phyloP scores from a whole-genome alignment of 2,888 invertebrate species.

The Nemotelus nigrinus region DNA sequence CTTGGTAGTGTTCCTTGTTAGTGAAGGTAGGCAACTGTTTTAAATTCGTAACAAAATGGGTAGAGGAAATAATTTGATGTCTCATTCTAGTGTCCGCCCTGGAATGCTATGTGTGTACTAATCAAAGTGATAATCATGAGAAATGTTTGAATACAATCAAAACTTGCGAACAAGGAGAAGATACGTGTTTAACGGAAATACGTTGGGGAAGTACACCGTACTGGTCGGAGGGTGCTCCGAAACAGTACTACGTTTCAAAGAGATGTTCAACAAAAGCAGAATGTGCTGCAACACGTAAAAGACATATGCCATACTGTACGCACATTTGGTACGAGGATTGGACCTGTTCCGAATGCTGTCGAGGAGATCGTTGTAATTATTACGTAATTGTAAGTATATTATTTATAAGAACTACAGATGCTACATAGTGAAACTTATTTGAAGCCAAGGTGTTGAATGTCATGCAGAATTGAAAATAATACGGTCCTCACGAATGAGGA shows the following conservation, averaged over 20 bases:
- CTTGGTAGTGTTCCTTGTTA: slow-evolving; percentile 19
- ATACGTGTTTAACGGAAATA: slow-evolving; percentile 82
- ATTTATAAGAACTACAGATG: too few relatives aligned
- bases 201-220: slow-evolving; percentile 94
- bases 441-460: too few relatives aligned
- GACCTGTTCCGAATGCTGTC: slow-evolving; percentile 95
- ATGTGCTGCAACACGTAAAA: slow-evolving; percentile 77
- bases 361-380: slow-evolving; percentile 95
- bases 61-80: not conserved
- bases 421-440: too few relatives aligned
- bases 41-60: too few relatives aligned
- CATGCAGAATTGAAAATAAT: too few relatives aligned
- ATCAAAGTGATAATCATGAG: slow-evolving; percentile 90
- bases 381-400: slow-evolving; percentile 85
- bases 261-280: slow-evolving; percentile 83
- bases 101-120: slow-evolving; percentile 95
- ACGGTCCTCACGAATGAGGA: too few relatives aligned
- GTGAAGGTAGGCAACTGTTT: slow-evolving; percentile 22
- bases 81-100: slow-evolving; percentile 66
- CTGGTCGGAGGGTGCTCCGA: slow-evolving; percentile 91
- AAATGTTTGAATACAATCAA: slow-evolving; percentile 93
- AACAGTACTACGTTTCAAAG: slow-evolving; percentile 94
- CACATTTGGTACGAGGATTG: slow-evolving; percentile 97
- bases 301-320: slow-evolving; percentile 82
- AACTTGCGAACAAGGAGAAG: slow-evolving; percentile 88